Percentiles rank a stretch among this genome's conserved stretches.
These are phyloP conservation scores for Sterrhoptilus dennistouni DNA, from an alignment of 2,113 vertebrate genomes.

Conservation along the genomic window DNA sequence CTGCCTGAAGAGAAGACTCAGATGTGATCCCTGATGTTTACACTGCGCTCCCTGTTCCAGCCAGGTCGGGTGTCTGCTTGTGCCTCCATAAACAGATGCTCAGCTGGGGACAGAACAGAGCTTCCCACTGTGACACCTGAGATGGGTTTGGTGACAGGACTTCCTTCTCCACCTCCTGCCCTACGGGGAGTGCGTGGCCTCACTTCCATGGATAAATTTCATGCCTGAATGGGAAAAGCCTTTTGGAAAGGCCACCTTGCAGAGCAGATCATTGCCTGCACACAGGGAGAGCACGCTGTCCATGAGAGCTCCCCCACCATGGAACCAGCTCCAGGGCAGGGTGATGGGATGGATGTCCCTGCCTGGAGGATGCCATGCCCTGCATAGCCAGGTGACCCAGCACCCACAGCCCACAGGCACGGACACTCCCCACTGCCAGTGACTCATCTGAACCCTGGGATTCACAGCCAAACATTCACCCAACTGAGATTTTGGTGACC, in stretches of 20 bases:
- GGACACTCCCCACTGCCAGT: rapidly evolving
- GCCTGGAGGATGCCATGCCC: neutral
- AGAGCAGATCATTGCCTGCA: neutral
- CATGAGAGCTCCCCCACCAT: rapidly evolving
- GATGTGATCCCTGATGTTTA: neutral
- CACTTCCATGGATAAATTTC: neutral
- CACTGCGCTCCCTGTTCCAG: neutral
- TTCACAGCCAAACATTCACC: neutral
- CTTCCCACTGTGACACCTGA: neutral
- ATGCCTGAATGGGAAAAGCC: neutral
- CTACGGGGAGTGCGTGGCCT: rapidly evolving
- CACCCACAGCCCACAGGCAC: neutral
- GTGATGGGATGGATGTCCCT: neutral
- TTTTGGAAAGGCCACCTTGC: neutral
- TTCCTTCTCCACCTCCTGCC: neutral
- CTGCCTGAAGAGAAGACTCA: neutral
- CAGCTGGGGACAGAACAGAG: rapidly evolving
- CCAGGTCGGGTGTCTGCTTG: neutral
- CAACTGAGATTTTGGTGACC: rapidly evolving
- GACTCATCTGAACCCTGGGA: neutral
- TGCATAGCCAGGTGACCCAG: neutral
- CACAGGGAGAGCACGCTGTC: rapidly evolving
- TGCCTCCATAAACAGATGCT: neutral
- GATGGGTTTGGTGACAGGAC: neutral
- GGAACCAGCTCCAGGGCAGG: neutral